Percentiles rank a stretch among this genome's conserved stretches.
Evolutionary conservation across 53 echinoderm and acorn worm species (phyloP).

Genomic region (Astropecten irregularis): DNA sequence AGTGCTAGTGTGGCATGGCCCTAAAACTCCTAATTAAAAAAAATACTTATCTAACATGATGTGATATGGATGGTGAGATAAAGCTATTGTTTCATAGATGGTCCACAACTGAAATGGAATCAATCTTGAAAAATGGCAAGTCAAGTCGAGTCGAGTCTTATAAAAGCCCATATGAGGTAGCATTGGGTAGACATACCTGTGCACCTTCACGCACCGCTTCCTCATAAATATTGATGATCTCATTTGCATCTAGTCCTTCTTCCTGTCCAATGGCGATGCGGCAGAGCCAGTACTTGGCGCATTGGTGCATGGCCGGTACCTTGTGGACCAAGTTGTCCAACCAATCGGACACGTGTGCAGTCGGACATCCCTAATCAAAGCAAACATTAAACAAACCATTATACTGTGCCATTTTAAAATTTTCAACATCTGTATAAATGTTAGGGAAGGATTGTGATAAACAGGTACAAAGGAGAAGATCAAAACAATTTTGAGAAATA

Average conservation of each 20-base stretch:
- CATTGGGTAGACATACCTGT: no score
- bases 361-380: conserved; percentile 64
- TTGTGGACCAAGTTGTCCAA: conserved; percentile 61
- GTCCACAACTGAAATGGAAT: no score
- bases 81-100: no score
- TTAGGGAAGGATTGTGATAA: neutral
- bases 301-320: conserved; percentile 64
- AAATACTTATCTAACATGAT: no score
- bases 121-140: no score
- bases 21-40: no score
- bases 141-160: no score
- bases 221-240: conserved; percentile 71
- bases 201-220: conserved; percentile 67
- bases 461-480: neutral
- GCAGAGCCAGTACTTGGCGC: conserved; percentile 80
- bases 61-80: no score
- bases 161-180: no score
- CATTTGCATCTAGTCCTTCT: conserved; percentile 47
- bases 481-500: neutral
- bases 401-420: neutral
- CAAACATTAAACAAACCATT: no score
- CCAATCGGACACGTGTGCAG: conserved; percentile 69
- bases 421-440: no score
- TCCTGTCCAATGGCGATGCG: conserved; percentile 61
- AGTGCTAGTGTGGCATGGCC: no score